Evolutionary conservation across 2,113 vertebrate genomes (phyloP).

Genomic region (Ellobius talpinus): DNA sequence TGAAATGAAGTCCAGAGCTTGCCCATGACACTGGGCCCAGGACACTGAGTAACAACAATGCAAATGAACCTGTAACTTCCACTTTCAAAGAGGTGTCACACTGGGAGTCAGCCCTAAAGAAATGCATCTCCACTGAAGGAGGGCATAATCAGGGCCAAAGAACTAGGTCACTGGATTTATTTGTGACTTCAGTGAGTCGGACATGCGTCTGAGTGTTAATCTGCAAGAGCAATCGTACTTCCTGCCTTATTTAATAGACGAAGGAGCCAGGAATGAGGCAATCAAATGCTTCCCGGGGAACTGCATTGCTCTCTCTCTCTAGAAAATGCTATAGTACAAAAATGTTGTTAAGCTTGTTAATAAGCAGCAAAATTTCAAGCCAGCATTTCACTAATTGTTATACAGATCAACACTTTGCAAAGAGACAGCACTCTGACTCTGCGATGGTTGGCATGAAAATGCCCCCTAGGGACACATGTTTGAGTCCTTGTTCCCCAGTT

Average conservation of each 20-base stretch:
- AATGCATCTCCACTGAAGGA: neutral
- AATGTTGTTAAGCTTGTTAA: neutral
- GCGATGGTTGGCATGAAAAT: neutral
- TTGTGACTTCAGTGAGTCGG: conserved; percentile 8
- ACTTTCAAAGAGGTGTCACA: neutral
- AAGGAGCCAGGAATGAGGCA: neutral
- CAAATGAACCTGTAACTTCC: neutral
- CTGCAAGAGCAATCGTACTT: neutral
- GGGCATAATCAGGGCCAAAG: conserved; percentile 52
- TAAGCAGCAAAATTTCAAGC: neutral
- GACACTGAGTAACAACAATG: neutral
- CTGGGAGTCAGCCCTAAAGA: neutral
- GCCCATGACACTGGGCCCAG: too few species aligned
- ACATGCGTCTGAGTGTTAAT: conserved; percentile 55
- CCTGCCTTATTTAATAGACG: neutral
- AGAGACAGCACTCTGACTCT: neutral
- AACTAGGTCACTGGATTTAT: conserved; percentile 64
- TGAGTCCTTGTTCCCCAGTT: too few species aligned
- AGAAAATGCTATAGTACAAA: neutral
- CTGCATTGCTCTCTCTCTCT: neutral
- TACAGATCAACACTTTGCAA: neutral
- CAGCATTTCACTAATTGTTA: neutral
- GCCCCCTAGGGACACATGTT: neutral
- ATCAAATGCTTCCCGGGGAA: neutral
- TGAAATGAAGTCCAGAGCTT: neutral